Conservation (phyloP, 2,888 invertebrate genomes). For the Hypena proboscidalis region DNA sequence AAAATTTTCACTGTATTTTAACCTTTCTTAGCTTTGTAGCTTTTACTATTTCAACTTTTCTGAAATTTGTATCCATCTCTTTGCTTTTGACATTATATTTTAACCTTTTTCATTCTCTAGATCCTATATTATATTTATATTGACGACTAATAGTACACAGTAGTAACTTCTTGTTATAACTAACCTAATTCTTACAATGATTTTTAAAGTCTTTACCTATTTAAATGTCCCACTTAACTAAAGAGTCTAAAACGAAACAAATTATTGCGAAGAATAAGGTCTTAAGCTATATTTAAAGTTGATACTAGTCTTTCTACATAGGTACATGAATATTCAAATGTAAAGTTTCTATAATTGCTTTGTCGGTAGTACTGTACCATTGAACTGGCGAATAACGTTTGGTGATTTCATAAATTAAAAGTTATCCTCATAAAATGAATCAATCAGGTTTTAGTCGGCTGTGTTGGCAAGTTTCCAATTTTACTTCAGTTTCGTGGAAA, state of each 20-base stretch:
- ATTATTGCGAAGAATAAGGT: constrained; percentile 21
- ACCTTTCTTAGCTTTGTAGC: constrained; percentile 22
- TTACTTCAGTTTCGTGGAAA: background rate
- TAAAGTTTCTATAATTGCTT: constrained; percentile 32
- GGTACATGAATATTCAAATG: constrained; percentile 42
- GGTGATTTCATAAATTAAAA: constrained; percentile 9
- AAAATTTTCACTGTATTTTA: constrained; percentile 29
- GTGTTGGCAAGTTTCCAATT: background rate
- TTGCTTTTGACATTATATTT: constrained; percentile 10
- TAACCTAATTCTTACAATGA: no score
- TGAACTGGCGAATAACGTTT: constrained; percentile 9
- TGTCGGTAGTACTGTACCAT: constrained; percentile 33
- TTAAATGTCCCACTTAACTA: constrained; percentile 16
- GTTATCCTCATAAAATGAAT: constrained; percentile 1
- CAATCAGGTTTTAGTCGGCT: background rate
- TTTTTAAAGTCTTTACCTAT: constrained; percentile 10
- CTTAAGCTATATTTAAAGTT: constrained; percentile 36
- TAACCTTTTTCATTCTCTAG: constrained; percentile 1
- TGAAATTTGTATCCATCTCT: constrained; percentile 6
- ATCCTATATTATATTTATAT: background rate
- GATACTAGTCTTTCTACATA: constrained; percentile 41
- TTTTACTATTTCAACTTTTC: constrained; percentile 18
- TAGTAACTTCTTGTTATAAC: no score
- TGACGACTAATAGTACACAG: no score
- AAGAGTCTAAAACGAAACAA: constrained; percentile 14